Base-by-base conservation (phyloP, 1,140 invertebrate species). In the Microplitis demolitor region DNA sequence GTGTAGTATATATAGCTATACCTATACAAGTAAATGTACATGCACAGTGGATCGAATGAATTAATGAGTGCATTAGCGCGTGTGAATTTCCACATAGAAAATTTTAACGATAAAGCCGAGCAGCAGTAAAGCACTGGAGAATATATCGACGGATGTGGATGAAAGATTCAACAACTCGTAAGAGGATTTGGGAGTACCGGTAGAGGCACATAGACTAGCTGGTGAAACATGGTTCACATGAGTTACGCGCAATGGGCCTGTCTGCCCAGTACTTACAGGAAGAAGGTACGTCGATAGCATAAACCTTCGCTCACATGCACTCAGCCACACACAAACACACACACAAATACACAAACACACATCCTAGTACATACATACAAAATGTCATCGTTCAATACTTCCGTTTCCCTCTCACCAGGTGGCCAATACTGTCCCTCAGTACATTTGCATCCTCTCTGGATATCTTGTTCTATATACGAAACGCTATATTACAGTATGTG, bases 181-280 rank as follows among this genome's bases (percentile, higher is more conserved):
- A 60, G 34, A 73, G 71, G 74, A 76, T 76, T 68, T 62, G 35
- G 35, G 53, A 60, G 58, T 24, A 45, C 8, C 66, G 8, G 3
- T 8, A n/a, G 54, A 11, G 16, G 39, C 34, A 24, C 24, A 69
- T 69, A n/a, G 67, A 35, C 24, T 24, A 6, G 4, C 56, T 24
- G 56, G 56, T 34, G 31, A 51, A 72, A 50, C 35, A 87, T 87
- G 86, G 86, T 87, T 76, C 86, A 87, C 77, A 87, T 81, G 83
- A 87, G 85, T 75, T 87, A 87, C 74, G 86, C 86, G 35, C 83
- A 87, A 63, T 87, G 86, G 86, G 86, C 86, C 34, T 87, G 86
- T 60, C 78, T 87, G 78, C 86, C 86, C 70, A 87, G 85, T 78
- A 87, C 86, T 75, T 87, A 87, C 72, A 81, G 86, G 62, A 87